Percentiles rank a stretch among this genome's conserved stretches.
Evolutionary conservation across 92 coral and sea anemone genomes (phyloP).

Genomic region (Palythoa heliodiscus): DNA sequence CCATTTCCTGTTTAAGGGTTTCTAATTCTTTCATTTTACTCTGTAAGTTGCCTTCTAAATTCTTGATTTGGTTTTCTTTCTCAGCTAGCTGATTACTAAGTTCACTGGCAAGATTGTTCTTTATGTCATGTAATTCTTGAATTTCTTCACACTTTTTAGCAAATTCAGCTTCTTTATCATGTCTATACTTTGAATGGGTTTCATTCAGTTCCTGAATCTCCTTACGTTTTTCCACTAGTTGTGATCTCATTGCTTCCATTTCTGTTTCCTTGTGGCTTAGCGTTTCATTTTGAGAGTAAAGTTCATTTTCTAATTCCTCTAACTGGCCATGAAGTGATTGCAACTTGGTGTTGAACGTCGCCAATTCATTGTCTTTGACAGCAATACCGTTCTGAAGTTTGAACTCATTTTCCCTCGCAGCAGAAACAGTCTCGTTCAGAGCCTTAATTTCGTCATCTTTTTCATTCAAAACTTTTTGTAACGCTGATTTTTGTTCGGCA

Average conservation of each 20-base stretch:
- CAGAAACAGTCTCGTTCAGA: slow-evolving; percentile 24
- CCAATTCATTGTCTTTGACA: slow-evolving; percentile 12
- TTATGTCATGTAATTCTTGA: slow-evolving; percentile 50
- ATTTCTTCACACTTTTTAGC: slow-evolving; percentile 59
- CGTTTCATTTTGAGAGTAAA: slow-evolving; percentile 48
- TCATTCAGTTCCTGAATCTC: slow-evolving; percentile 4
- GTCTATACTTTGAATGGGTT: neutral
- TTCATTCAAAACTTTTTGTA: slow-evolving; percentile 23
- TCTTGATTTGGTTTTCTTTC: slow-evolving; percentile 38
- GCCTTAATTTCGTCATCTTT: slow-evolving; percentile 29
- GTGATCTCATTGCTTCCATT: slow-evolving; percentile 23
- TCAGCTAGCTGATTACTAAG: slow-evolving; percentile 49
- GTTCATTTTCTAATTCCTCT: slow-evolving; percentile 53
- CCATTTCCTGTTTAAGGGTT: slow-evolving; percentile 3
- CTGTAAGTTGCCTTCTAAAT: slow-evolving; percentile 18
- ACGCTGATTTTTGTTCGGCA: slow-evolving; percentile 22
- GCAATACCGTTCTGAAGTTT: slow-evolving; percentile 13
- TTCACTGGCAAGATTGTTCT: slow-evolving; percentile 50
- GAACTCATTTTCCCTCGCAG: neutral
- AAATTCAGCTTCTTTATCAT: slow-evolving; percentile 52
- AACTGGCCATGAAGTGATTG: slow-evolving; percentile 56
- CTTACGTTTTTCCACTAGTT: neutral
- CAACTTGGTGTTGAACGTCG: slow-evolving; percentile 44
- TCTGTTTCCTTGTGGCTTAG: slow-evolving; percentile 46
- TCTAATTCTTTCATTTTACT: slow-evolving; percentile 12